These are phyloP conservation scores for Turritopsis dohrnii DNA, from an alignment of 30 jellyfish, hydroid and myxozoan species.

Conservation along the genomic window DNA sequence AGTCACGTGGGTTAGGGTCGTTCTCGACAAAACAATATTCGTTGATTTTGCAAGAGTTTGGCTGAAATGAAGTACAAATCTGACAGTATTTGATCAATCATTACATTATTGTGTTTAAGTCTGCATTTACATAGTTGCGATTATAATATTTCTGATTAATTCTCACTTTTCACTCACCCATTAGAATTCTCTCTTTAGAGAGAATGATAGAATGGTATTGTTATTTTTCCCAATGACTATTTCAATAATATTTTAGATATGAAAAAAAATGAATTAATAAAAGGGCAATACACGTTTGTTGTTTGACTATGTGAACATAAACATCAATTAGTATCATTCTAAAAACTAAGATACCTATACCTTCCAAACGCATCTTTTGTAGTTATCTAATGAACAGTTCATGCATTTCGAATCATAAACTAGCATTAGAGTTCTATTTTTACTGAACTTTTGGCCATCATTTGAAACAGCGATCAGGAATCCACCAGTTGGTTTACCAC, in stretches of 20 bases:
- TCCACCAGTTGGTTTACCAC: slow-evolving; percentile 51
- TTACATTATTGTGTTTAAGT: too few relatives aligned
- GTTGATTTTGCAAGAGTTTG: slow-evolving; percentile 41
- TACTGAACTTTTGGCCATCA: slow-evolving; percentile 46
- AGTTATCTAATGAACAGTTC: slow-evolving; percentile 37
- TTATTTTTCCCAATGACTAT: too few relatives aligned
- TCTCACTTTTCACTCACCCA: too few relatives aligned
- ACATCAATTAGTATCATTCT: not conserved
- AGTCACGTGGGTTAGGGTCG: slow-evolving; percentile 42
- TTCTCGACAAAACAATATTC: slow-evolving; percentile 53
- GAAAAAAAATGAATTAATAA: too few relatives aligned
- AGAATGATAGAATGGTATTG: too few relatives aligned
- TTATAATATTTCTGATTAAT: too few relatives aligned
- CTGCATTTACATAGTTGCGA: not conserved
- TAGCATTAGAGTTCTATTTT: slow-evolving; percentile 25
- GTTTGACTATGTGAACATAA: not conserved
- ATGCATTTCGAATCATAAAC: slow-evolving; percentile 68
- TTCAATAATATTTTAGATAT: too few relatives aligned
- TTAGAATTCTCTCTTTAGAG: too few relatives aligned
- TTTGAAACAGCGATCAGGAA: slow-evolving; percentile 49
- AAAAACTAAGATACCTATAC: not conserved
- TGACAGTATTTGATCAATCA: not conserved
- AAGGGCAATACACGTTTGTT: too few relatives aligned
- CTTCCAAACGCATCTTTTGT: slow-evolving; percentile 9
- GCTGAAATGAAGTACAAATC: slow-evolving; percentile 28